Base-by-base conservation (phyloP, 2,113 vertebrate species). In the Antechinus flavipes region DNA sequence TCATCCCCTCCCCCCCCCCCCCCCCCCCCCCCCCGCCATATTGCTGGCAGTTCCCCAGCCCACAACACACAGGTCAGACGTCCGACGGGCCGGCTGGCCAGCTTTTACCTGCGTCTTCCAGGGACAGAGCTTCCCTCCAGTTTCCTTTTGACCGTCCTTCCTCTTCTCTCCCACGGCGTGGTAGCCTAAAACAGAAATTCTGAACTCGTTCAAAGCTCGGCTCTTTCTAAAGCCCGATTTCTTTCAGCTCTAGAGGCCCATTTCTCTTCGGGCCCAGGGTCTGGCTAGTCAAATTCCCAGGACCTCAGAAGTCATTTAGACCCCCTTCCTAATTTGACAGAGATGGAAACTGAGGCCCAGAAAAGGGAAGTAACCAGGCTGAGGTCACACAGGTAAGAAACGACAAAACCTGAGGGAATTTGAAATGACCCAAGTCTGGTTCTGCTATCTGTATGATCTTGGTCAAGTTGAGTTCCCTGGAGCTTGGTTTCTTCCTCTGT, bases 391-490 rank as follows among this genome's bases (percentile, higher is more conserved):
- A 95, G 23, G 16, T 55, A 16, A 52, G 58, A 91, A 95, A 10
- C 61, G 22, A 14, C 89, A 91, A 42, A 95, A 53, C 90, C 90
- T 89, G 42, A 91, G 94, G 58, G 93, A 53, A 94, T 24, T 95
- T 46, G 54, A 89, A 58, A 56, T 5, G 84, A 19, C 58, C 52
- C 94, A 27, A 56, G 11, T 92, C 76, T 94, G 61, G 30, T 3
- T 68, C 61, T 68, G 58, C 58, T 68, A 35, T 84, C 68, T 84
- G 35, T n/a, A 42, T 84, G 68, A 42, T 6, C 35, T 68, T 84
- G 68, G 68, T n/a, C 35, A n/a, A 76, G 68, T n/a, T 12, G 0
- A 84, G n/a, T 84, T 26, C 68, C 8, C 68, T 23, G 68, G 19
- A 19, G 6, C 68, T 84, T 8, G 1, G 16, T 84, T 42, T 84